Conservation (phyloP, 2,113 vertebrate species). For the Etheostoma spectabile region DNA sequence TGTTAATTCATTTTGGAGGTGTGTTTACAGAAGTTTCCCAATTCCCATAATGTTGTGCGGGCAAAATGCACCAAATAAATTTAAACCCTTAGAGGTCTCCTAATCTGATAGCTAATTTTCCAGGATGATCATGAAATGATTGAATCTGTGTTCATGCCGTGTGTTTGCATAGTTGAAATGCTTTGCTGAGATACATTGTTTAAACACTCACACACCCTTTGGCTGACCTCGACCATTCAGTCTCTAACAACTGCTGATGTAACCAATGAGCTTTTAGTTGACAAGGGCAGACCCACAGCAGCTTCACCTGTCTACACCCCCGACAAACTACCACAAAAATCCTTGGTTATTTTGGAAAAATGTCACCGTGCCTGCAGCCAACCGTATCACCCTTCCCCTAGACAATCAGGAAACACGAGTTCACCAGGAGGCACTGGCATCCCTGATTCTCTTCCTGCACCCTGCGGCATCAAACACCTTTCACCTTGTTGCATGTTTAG, state of each 20-base stretch:
- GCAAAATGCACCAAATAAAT: slow-evolving; percentile 48
- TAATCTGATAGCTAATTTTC: slow-evolving; percentile 39
- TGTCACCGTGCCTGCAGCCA: slow-evolving; percentile 45
- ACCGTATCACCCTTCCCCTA: slow-evolving; percentile 11
- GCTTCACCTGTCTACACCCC: slow-evolving; percentile 55
- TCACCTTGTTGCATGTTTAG: slow-evolving; percentile 22
- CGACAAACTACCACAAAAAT: slow-evolving; percentile 19
- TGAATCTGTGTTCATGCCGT: neutral
- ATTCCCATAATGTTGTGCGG: slow-evolving; percentile 65
- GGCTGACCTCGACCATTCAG: slow-evolving; percentile 34
- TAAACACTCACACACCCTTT: slow-evolving; percentile 43
- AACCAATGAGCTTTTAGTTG: slow-evolving; percentile 54
- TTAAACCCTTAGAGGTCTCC: slow-evolving; percentile 23
- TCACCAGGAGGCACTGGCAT: slow-evolving; percentile 14
- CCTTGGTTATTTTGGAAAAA: slow-evolving; percentile 61
- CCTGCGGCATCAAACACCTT: slow-evolving; percentile 38
- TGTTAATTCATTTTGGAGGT: slow-evolving; percentile 70
- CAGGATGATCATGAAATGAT: slow-evolving; percentile 22
- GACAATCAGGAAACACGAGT: slow-evolving; percentile 33
- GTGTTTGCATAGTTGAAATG: slow-evolving; percentile 30
- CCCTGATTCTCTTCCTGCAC: slow-evolving; percentile 23
- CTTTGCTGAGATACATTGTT: slow-evolving; percentile 34
- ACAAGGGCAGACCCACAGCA: slow-evolving; percentile 45
- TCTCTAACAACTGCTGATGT: slow-evolving; percentile 53
- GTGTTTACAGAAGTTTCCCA: slow-evolving; percentile 65